phyloP scores from a whole-genome alignment of 1,140 invertebrate genomes.

The Diachasmimorpha longicaudata region DNA sequence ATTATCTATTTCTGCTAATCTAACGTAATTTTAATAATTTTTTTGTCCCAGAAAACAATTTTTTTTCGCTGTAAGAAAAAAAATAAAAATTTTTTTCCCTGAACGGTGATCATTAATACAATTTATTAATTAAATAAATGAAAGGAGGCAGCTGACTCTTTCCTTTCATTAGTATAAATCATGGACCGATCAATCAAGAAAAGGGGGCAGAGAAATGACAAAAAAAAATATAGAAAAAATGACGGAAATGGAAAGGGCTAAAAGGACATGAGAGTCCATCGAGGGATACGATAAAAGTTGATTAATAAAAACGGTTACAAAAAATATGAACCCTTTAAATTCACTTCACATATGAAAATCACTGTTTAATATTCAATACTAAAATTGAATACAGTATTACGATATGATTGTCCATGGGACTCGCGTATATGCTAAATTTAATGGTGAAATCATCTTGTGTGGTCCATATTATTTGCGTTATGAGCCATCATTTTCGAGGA shows the following conservation, averaged over 20 bases:
- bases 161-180: background rate
- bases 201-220: background rate
- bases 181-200: background rate
- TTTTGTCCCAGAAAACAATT: no score
- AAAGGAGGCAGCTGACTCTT: background rate
- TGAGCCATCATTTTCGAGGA: no score
- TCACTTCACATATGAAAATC: background rate
- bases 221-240: background rate
- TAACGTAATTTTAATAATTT: no score
- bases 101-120: no score
- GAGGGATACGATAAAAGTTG: no score
- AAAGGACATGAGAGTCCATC: background rate
- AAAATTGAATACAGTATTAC: constrained; percentile 53
- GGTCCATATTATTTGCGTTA: constrained; percentile 33
- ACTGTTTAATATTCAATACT: constrained; percentile 48
- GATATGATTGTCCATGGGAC: constrained; percentile 39
- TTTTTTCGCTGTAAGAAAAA: no score
- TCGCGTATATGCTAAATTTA: constrained; percentile 44
- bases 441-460: constrained; percentile 41
- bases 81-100: no score
- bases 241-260: background rate
- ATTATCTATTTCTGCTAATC: no score
- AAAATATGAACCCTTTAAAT: constrained; percentile 7
- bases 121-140: background rate
- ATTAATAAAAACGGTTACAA: background rate